phyloP scores from a whole-genome alignment of 2,888 invertebrate species.

The Cyclophora punctaria region DNA sequence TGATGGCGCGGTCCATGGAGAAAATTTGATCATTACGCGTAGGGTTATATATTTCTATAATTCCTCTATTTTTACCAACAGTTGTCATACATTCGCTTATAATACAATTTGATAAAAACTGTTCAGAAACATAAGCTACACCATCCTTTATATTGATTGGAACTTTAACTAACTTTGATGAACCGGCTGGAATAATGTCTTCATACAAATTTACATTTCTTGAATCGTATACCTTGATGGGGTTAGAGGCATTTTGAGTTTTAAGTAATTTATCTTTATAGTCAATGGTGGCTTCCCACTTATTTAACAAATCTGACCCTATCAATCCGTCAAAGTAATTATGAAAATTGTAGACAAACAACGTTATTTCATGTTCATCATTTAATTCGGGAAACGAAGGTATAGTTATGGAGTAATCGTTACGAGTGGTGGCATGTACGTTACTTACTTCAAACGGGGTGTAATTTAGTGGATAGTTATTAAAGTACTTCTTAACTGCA shows the following conservation, averaged over 20 bases:
- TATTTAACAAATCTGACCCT: slow-evolving; percentile 18
- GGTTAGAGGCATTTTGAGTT: slow-evolving; percentile 9
- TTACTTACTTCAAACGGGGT: slow-evolving; percentile 23
- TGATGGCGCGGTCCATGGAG: slow-evolving; percentile 15
- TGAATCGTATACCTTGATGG: slow-evolving; percentile 16
- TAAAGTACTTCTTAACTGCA: neutral
- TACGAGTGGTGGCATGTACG: slow-evolving; percentile 18
- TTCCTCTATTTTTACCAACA: slow-evolving; percentile 16
- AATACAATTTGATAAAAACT: slow-evolving; percentile 18
- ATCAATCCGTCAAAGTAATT: slow-evolving; percentile 15
- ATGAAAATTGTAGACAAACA: slow-evolving; percentile 25
- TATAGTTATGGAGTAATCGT: slow-evolving; percentile 20
- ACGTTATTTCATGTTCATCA: slow-evolving; percentile 9
- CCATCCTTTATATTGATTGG: slow-evolving; percentile 17
- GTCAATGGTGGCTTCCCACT: slow-evolving; percentile 20
- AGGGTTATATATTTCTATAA: slow-evolving; percentile 19
- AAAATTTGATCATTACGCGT: slow-evolving; percentile 17
- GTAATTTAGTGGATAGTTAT: slow-evolving; percentile 8
- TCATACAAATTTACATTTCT: slow-evolving; percentile 11
- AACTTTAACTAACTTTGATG: slow-evolving; percentile 17
- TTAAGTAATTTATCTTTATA: slow-evolving; percentile 12
- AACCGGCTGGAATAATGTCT: slow-evolving; percentile 15
- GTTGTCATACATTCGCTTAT: slow-evolving; percentile 20
- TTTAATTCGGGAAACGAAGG: slow-evolving; percentile 18
- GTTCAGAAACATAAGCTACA: slow-evolving; percentile 14